Evolutionary conservation across 2,888 invertebrate species (phyloP), one percentile per base, ranked within the genome.

Genomic region (Parnassius apollo): DNA sequence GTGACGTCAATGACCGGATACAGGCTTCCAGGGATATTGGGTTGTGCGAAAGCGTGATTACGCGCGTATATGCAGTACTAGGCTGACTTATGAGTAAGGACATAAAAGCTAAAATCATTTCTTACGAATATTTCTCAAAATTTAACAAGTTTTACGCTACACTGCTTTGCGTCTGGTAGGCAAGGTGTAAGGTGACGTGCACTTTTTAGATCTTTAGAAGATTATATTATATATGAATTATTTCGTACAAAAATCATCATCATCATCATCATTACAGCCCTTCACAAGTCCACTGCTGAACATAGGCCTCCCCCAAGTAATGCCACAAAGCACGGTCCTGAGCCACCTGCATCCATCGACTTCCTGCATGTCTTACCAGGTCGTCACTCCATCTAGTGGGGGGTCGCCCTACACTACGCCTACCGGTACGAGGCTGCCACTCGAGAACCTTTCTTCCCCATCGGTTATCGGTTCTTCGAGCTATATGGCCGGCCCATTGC

Each of bases 161-260:
- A 75, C 75, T 73, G 75, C 75, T 75, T 65, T 65, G 68, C 64
- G 76, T 79, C 79, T 73, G 75, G 78, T 78, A 72, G 75, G 78
- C 77, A 72, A 75, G 72, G 76, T 82, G 80, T 84, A 80, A 80
- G 81, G 81, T 86, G 83, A 83, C 82, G 83, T 83, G 87, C 77
- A 82, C 85, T 82, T 82, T 84, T 84, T 85, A 78, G 77, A 77
- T 73, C 71, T 72, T 73, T 72, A 80, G 79, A 77, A 74, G 77
- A 67, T 73, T 78, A 78, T 76, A 70, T 67, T 68, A 68, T 35
- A n/a, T 11, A 7, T 8, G n/a, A 53, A 53, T 53, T 53, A 53
- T 53, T n/a, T 53, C 9, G 42, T 42, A 53, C 9, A 42, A 13
- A 49, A n/a, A n/a, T n/a, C n/a, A n/a, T n/a, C n/a, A n/a, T n/a